These are phyloP conservation scores for Malurus cyaneus DNA, from an alignment of 2,113 vertebrate species.

Conservation along the genomic window DNA sequence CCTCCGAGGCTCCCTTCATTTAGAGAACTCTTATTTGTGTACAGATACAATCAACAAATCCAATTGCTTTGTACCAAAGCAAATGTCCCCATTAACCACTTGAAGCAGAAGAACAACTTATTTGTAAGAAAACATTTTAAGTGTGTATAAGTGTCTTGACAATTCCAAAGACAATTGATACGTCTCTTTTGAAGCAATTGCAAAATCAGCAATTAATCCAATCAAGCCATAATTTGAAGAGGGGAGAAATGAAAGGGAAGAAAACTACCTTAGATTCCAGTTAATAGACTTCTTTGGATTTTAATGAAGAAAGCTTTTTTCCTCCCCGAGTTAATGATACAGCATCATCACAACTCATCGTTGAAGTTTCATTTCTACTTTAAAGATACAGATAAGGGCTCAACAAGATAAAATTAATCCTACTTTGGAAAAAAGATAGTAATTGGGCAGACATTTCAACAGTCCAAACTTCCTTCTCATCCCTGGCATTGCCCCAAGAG, in stretches of 20 bases:
- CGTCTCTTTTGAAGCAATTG: neutral
- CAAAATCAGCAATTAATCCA: slow-evolving; percentile 23
- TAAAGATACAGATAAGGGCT: neutral
- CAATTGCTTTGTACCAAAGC: neutral
- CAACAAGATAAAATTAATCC: neutral
- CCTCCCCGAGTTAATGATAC: neutral
- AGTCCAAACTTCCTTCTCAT: neutral
- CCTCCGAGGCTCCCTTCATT: neutral
- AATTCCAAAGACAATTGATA: slow-evolving; percentile 13
- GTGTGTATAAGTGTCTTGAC: neutral
- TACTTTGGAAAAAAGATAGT: neutral
- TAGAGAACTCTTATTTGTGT: neutral
- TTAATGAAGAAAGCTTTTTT: neutral
- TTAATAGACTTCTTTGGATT: neutral
- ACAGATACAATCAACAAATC: slow-evolving; percentile 15
- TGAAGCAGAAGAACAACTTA: slow-evolving; percentile 11
- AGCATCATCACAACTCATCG: neutral
- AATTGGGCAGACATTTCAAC: neutral
- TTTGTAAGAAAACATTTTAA: neutral
- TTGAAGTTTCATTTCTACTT: neutral
- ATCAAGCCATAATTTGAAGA: neutral
- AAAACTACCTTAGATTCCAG: neutral
- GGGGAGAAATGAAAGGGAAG: neutral
- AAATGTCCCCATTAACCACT: slow-evolving; percentile 24
- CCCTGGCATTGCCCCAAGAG: neutral